Evolutionary conservation across 2,888 invertebrate species (phyloP).

Genomic region (Hololepta plana): DNA sequence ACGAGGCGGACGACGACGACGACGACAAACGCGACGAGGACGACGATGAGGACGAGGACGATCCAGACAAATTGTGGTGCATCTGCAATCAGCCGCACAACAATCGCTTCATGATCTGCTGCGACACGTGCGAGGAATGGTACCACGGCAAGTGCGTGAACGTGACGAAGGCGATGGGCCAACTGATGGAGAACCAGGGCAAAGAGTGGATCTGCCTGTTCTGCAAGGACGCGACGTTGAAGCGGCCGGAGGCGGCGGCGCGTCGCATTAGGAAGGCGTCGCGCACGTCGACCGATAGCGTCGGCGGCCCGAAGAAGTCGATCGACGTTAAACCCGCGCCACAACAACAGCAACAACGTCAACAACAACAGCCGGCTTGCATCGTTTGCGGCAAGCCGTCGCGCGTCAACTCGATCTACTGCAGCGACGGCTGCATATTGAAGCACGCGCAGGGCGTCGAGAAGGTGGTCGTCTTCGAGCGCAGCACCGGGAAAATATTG

Average conservation of each 20-base stretch:
- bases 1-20: constrained; percentile 28
- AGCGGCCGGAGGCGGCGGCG: constrained; percentile 24
- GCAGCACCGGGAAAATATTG: constrained; percentile 54
- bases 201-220: constrained; percentile 81
- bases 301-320: constrained; percentile 12
- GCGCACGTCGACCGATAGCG: constrained; percentile 21
- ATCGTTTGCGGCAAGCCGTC: constrained; percentile 62
- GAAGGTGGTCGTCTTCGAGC: constrained; percentile 62
- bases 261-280: constrained; percentile 24
- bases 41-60: constrained; percentile 70
- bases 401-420: constrained; percentile 71
- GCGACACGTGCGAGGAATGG: constrained; percentile 92
- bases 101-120: constrained; percentile 85
- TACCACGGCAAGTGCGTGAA: constrained; percentile 96
- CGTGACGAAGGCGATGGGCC: constrained; percentile 77
- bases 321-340: no score
- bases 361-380: constrained; percentile 26
- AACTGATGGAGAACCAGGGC: constrained; percentile 79
- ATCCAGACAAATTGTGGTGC: constrained; percentile 87
- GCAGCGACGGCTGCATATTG: constrained; percentile 73
- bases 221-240: constrained; percentile 37
- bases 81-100: constrained; percentile 90
- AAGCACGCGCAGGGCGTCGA: constrained; percentile 62
- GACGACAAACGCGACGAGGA: constrained; percentile 37
- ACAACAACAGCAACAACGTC: constrained; percentile 1